Base-by-base conservation (phyloP, 2,888 invertebrate species). In the Latheticus oryzae region DNA sequence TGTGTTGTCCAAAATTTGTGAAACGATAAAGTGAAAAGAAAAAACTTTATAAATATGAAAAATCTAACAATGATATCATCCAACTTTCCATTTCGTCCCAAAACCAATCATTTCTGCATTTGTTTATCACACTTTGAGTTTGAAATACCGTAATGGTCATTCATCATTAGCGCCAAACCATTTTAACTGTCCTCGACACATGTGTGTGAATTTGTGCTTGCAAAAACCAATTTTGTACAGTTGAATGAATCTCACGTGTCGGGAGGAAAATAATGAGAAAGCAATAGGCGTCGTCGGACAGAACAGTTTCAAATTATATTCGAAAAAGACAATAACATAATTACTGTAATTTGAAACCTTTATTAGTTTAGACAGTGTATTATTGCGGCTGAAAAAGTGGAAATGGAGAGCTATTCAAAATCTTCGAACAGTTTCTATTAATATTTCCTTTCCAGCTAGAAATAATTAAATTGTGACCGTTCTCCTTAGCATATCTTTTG, bases 181-280 rank as follows among this genome's bases (percentile, higher is more conserved):
- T 50, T 50, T 50, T 11, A 35, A 38, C 26, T 38, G 37, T 50
- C 37, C 33, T 23, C 24, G 47, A 26, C 48, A 50, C 50, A 47
- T 47, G 38, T 50, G 50, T 26, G 50, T 38, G 50, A 50, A 38
- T 50, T 50, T 50, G 50, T 50, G 50, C 50, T 50, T 38, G 50
- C 50, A 50, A 50, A 50, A 50, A 50, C 38, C 37, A 38, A 50
- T 50, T 50, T 50, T 37, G 50, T 50, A 24, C 26, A 16, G 38
- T 26, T 21, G 50, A 50, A 38, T 50, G 37, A 28, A 17, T 26
- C 50, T 50, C 50, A 50, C 35, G 38, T 50, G 50, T 50, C 50
- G 50, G 50, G 24, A 28, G 50, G 24, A 28, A 19, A 50, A 50
- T 50, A 50, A 50, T 50, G 50, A 50, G 50, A 50, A 37, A 50